phyloP scores from a whole-genome alignment of 1,140 invertebrate species.

The Vanessa atalanta region DNA sequence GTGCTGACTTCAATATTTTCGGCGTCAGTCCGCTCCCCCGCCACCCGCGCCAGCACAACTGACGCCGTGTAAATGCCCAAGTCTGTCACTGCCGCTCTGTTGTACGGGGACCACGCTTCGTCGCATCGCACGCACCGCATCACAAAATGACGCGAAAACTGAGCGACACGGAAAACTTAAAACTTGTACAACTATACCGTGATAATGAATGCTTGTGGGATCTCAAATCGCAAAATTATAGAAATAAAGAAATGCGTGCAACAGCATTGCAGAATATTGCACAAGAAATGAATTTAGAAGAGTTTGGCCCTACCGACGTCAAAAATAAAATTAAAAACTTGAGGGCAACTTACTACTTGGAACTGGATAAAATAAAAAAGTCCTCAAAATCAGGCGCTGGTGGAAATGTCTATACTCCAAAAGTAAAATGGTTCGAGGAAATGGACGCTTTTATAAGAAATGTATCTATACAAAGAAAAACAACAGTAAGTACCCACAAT shows the following conservation, averaged over 20 bases:
- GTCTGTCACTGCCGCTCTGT: conserved; percentile 13
- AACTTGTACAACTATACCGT: conserved; percentile 30
- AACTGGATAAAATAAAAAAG: conserved; percentile 26
- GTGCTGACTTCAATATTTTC: background rate
- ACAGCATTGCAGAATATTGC: conserved; percentile 24
- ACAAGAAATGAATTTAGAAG: conserved; percentile 13
- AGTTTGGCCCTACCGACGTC: conserved; percentile 4
- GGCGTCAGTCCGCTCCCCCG: conserved; percentile 27
- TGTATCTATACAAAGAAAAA: conserved; percentile 32
- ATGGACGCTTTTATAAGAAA: conserved; percentile 15
- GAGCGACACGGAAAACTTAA: conserved; percentile 34
- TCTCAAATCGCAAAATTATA: conserved; percentile 29
- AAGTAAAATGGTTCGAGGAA: conserved; percentile 37
- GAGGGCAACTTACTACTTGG: conserved; percentile 22
- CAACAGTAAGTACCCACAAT: conserved; percentile 33
- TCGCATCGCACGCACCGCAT: conserved; percentile 17
- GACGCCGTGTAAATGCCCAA: conserved; percentile 26
- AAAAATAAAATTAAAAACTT: conserved; percentile 25
- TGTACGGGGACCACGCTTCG: conserved; percentile 10
- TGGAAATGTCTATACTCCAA: conserved; percentile 30
- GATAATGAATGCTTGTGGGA: conserved; percentile 39
- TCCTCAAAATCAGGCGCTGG: conserved; percentile 35
- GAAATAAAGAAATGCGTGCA: conserved; percentile 33
- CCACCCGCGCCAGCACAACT: conserved; percentile 30
- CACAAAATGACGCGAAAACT: conserved; percentile 33